Percentiles rank a stretch among this genome's conserved stretches.
Conservation (phyloP, 2,888 invertebrate species). For the Vanessa cardui region DNA sequence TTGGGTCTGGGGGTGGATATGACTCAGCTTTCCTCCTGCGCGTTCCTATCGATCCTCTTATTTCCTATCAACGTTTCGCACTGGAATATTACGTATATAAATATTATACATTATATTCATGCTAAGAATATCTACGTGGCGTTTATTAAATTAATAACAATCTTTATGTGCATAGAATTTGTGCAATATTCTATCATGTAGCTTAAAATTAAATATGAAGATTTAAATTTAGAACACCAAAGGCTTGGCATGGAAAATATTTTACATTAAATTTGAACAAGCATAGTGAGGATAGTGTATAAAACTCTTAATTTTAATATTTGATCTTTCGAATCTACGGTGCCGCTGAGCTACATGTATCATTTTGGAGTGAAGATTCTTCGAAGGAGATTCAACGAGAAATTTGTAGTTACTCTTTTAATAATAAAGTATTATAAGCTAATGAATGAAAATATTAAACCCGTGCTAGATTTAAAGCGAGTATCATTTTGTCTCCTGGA, state of each 20-base stretch:
- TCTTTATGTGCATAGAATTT: background rate
- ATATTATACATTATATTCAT: conserved; percentile 17
- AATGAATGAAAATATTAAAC: too few species aligned
- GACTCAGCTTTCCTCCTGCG: conserved; percentile 30
- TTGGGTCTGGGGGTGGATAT: conserved; percentile 12
- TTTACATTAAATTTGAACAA: background rate
- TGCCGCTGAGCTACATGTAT: too few species aligned
- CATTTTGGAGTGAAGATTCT: too few species aligned
- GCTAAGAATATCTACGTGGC: background rate
- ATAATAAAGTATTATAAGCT: too few species aligned
- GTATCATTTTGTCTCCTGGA: too few species aligned
- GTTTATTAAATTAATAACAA: conserved; percentile 4
- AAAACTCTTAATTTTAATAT: background rate
- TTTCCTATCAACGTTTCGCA: conserved; percentile 23
- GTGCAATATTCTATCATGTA: background rate
- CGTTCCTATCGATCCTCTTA: conserved; percentile 31
- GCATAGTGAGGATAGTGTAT: background rate
- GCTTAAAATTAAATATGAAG: conserved; percentile 1
- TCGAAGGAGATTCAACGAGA: too few species aligned
- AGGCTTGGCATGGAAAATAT: background rate
- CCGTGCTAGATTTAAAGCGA: too few species aligned
- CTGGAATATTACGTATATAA: conserved; percentile 26
- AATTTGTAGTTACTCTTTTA: too few species aligned
- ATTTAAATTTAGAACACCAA: background rate
- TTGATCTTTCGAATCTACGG: too few species aligned